A percentile compares a stretch with the other conserved stretches of the same genome.
phyloP scores from a whole-genome alignment of 2,888 invertebrate genomes.

The Megaustenia siamemsis region DNA sequence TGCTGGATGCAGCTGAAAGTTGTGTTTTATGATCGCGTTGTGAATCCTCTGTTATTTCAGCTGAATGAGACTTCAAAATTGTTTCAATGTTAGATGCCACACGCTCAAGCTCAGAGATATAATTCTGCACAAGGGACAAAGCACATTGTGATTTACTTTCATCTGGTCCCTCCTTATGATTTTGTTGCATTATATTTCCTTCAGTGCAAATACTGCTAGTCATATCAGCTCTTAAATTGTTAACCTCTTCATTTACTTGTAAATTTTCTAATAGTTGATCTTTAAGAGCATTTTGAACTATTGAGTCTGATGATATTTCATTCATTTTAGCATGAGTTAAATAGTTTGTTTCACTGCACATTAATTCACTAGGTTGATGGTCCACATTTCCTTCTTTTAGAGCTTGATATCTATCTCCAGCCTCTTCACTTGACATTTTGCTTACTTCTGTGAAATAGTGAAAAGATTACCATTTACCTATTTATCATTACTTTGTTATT shows the following conservation, averaged over 20 bases:
- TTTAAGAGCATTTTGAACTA: neutral
- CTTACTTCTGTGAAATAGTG: neutral
- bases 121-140: neutral
- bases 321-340: neutral
- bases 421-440: neutral
- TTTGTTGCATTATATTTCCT: neutral
- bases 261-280: neutral
- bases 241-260: neutral
- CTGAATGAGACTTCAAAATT: neutral
- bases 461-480: too few relatives aligned
- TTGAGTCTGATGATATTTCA: neutral
- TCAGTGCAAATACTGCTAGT: too few relatives aligned
- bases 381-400: neutral
- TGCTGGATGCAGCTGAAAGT: neutral
- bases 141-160: neutral
- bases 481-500: too few relatives aligned
- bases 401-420: neutral
- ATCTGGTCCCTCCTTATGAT: neutral
- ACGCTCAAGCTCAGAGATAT: conserved; percentile 27
- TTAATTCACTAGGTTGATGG: neutral
- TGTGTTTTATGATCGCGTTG: neutral
- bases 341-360: neutral
- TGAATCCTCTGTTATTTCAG: neutral
- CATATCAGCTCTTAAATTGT: neutral
- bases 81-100: conserved; percentile 29